Base-by-base conservation (phyloP, 1,140 invertebrate genomes). In the Elysia chlorotica region DNA sequence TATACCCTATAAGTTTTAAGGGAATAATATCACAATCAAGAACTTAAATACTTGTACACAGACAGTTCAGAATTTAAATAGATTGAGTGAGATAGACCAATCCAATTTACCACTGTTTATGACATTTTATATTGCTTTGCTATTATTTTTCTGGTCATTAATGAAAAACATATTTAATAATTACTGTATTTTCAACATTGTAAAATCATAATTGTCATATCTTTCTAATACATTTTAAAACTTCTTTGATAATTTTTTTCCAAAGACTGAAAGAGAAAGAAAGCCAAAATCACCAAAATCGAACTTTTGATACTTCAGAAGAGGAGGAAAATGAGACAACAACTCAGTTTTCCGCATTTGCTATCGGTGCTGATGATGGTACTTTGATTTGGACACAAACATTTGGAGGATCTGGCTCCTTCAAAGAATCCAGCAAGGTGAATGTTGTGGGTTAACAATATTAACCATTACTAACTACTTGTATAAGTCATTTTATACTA, bases 311-410 rank as follows among this genome's bases (percentile, higher is more conserved):
- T 23, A 36, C 61, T 21, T 41, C 19, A 5, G 41, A 48, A 19
- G 65, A 65, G 23, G 23, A 73, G 17, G 71, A 76, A 28, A 66
- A 37, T n/a, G 74, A 73, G n/a, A 76, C 62, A 33, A 30, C 73
- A 71, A 76, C 74, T 6, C 83, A 85, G 57, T 85, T 85, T 63
- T 81, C 82, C 4, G 83, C 83, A 4, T 85, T 82, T 78, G 82
- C 82, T 3, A 69, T 85, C 10, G 81, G 79, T 75, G 82, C 77
- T 37, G 71, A 56, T 31, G 77, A 82, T 76, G 83, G 83, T 17
- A 70, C 76, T 21, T 56, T 79, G 23, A 66, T 81, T 30, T 85
- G 83, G 83, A 82, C 82, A 31, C 82, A 85, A 62, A 73, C 83
- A 59, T 77, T 82, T 2, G 82, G 80, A 36, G 81, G 83, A 59